Conservation (phyloP, 2,888 invertebrate genomes). For the Hydrotaea diabolus region DNA sequence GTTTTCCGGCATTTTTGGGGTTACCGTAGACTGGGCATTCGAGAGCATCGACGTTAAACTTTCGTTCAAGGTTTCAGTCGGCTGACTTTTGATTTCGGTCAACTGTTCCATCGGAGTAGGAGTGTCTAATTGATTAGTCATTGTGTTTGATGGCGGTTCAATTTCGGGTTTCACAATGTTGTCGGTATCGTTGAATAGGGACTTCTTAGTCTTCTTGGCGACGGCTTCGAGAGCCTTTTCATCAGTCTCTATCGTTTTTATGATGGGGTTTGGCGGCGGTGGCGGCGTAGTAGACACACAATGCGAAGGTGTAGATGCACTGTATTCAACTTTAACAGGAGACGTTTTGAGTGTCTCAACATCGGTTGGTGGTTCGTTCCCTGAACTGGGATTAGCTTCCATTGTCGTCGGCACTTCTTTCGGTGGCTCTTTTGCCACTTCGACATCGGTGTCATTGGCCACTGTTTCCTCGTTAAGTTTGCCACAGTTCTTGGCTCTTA, state of each 20-base stretch:
- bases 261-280: slow-evolving; percentile 41
- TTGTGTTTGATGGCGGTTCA: slow-evolving; percentile 4
- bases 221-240: slow-evolving; percentile 78
- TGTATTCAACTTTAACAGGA: slow-evolving; percentile 56
- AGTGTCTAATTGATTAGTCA: background rate
- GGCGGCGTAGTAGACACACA: background rate
- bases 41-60: background rate
- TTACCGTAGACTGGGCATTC: background rate
- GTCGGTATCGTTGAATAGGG: slow-evolving; percentile 73
- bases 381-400: background rate
- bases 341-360: slow-evolving; percentile 50
- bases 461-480: slow-evolving; percentile 57
- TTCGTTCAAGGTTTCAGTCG: slow-evolving; percentile 25
- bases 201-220: slow-evolving; percentile 80
- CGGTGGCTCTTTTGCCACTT: slow-evolving; percentile 9
- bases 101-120: background rate
- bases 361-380: background rate
- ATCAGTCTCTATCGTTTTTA: slow-evolving; percentile 69
- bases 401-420: background rate
- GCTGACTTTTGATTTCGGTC: background rate
- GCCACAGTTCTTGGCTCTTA: slow-evolving; percentile 62
- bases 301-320: background rate
- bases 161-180: slow-evolving; percentile 61
- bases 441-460: slow-evolving; percentile 1
- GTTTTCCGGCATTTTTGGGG: background rate